Base-by-base conservation (phyloP, 2,797 vertebrate genomes). In the Lates japonicus region DNA sequence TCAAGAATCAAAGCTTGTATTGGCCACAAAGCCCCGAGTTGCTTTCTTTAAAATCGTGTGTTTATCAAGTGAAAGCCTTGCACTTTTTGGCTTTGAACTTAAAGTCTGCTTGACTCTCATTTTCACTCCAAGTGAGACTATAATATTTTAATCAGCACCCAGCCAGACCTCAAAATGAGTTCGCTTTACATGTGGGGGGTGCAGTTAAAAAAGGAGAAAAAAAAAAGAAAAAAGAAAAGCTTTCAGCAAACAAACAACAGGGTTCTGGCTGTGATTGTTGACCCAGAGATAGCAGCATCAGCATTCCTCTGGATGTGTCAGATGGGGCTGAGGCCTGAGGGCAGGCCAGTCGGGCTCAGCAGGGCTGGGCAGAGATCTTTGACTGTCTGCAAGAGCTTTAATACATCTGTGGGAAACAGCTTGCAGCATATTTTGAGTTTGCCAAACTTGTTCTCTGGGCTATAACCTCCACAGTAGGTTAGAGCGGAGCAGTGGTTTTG, bases 401-500 rank as follows among this genome's bases (percentile, higher is more conserved):
- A 76, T 81, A 59, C 79, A 65, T 86, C 61, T 88, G 85, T 88
- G 87, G 85, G 87, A 88, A 90, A 86, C 25, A 0, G 71, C 76
- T 67, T 57, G 86, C 87, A 92, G 93, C 70, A 31, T 87, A 88
- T 82, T 91, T 92, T 85, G 93, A 90, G 90, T 94, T 93, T 93
- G 85, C 92, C 90, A 93, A 86, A 89, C 75, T 86, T 90, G 88
- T 90, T 92, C 78, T 88, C 91, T 83, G 93, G 91, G 90, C 76
- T 72, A 22, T 70, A 74, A 60, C 72, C 73, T 86, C 67, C 58
- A 62, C 57, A 44, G 70, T 55, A 33, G 76, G 54, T 59, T 68
- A 75, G 81, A 76, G 69, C 16, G 5, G 44, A 58, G 70, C 63
- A 46, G 72, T 0, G 25, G 35, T 48, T 68, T 79, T 4, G 17